A percentile compares a stretch with the other conserved stretches of the same genome.
These are phyloP conservation scores for Neocrepidodera transversa DNA, from an alignment of 2,888 invertebrate genomes.

Conservation along the genomic window DNA sequence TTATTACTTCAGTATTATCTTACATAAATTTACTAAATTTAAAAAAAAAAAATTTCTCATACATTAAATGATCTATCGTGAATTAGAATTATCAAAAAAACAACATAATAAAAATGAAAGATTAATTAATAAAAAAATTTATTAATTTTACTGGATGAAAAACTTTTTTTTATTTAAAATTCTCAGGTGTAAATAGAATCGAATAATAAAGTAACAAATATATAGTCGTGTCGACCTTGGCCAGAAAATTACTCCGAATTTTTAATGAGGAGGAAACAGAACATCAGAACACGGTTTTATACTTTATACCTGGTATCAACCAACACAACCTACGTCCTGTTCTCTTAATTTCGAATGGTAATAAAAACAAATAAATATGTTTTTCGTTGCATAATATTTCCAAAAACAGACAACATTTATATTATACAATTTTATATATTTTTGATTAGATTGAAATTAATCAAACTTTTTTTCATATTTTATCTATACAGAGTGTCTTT, in stretches of 20 bases:
- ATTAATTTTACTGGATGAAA: neutral
- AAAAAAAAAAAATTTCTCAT: too few relatives aligned
- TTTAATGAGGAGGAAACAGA: conserved; percentile 27
- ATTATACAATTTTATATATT: too few relatives aligned
- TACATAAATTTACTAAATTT: too few relatives aligned
- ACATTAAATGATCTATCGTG: too few relatives aligned
- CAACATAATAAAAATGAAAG: too few relatives aligned
- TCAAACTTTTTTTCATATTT: too few relatives aligned
- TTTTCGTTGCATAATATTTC: conserved; percentile 3
- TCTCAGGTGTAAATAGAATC: conserved; percentile 26
- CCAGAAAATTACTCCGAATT: conserved; percentile 28
- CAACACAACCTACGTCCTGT: conserved; percentile 16
- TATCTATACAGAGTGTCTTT: too few relatives aligned
- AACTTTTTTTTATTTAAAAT: conserved; percentile 10
- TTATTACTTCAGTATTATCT: too few relatives aligned
- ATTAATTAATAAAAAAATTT: too few relatives aligned
- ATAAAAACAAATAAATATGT: conserved; percentile 24
- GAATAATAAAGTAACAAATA: conserved; percentile 17
- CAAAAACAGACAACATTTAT: neutral
- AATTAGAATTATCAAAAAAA: too few relatives aligned
- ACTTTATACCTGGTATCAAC: conserved; percentile 15
- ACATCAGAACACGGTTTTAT: conserved; percentile 18
- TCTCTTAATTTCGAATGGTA: conserved; percentile 15
- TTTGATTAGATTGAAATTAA: too few relatives aligned
- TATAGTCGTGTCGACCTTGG: conserved; percentile 28